Evolutionary conservation across 2,797 vertebrate species (phyloP), one percentile per base, ranked within the genome.

Genomic region (Pantherophis vulpinus): DNA sequence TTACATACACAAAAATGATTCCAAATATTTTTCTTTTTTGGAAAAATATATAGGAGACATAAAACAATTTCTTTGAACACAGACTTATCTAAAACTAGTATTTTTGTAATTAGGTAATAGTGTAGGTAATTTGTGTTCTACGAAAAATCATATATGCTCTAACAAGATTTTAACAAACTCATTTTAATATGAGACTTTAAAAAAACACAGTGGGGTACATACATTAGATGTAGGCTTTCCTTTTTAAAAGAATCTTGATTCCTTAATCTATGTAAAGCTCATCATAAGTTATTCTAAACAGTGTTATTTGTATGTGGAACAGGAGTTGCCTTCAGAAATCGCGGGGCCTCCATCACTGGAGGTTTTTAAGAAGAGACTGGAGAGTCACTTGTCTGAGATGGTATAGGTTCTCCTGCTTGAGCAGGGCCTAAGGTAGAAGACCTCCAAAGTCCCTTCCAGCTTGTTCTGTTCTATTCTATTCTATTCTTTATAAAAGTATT

Each of bases 121-220:
- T 66, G 94, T 93, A 93, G 42, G 89, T 13, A 59, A 47, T 93
- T 96, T 89, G 70, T 89, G 14, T 87, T 92, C 27, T 88, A 32
- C 12, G 54, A 54, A 54, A 56, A 42, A 47, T 32, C 61, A 29
- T 23, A 51, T 54, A 5, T 89, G 16, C 14, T 88, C 42, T 61
- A 47, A 83, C 87, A 79, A 59, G 37, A 54, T 16, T 92, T 42
- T 16, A 89, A 89, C 86, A 16, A 70, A 32, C 13, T 32, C 63
- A 32, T 70, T n/a, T n/a, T 61, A 47, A 42, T 89, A 1, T 59
- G 55, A 74, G 0, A 37, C 11, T 88, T n/a, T 2, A 32, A 94
- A 94, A 97, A 95, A 32, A 0, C 63, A 90, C 86, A 91, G 60
- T 20, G 0, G 88, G 23, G 87, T 95, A 66, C 79, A 89, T 90